phyloP scores from a whole-genome alignment of 2,888 invertebrate species.

The Cephalotes varians region DNA sequence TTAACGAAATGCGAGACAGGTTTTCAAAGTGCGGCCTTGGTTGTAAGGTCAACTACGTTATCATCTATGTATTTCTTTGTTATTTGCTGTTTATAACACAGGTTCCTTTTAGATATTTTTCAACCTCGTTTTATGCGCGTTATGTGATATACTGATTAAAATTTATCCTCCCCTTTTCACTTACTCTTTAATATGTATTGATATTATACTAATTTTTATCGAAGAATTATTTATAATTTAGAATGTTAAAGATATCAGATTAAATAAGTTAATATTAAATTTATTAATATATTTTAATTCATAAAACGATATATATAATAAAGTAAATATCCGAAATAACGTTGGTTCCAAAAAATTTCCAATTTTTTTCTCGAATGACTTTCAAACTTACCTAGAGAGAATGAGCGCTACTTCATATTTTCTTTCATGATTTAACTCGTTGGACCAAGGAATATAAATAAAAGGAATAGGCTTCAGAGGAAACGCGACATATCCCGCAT shows the following conservation, averaged over 20 bases:
- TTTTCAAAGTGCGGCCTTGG: conserved; percentile 61
- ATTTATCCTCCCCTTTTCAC: not conserved
- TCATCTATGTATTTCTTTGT: conserved; percentile 57
- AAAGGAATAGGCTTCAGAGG: not conserved
- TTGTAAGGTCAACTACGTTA: conserved; percentile 60
- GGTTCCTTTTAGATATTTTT: not conserved
- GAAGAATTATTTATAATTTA: not conserved
- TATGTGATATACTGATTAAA: not conserved
- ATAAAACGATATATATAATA: not conserved
- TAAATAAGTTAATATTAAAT: too few species aligned
- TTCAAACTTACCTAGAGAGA: not conserved
- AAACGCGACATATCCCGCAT: conserved; percentile 26
- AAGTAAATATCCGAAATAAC: not conserved
- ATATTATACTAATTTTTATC: not conserved
- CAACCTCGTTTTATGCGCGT: not conserved
- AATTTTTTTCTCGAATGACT: not conserved
- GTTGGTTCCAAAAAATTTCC: not conserved
- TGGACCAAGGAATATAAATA: not conserved
- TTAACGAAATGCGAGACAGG: conserved; percentile 50
- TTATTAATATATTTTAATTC: not conserved
- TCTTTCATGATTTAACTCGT: not conserved
- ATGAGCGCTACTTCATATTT: not conserved
- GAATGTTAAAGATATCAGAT: not conserved
- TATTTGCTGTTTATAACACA: not conserved
- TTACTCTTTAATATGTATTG: not conserved